phyloP scores from a whole-genome alignment of 2,888 invertebrate species.

The Entomobrya multifasciata region DNA sequence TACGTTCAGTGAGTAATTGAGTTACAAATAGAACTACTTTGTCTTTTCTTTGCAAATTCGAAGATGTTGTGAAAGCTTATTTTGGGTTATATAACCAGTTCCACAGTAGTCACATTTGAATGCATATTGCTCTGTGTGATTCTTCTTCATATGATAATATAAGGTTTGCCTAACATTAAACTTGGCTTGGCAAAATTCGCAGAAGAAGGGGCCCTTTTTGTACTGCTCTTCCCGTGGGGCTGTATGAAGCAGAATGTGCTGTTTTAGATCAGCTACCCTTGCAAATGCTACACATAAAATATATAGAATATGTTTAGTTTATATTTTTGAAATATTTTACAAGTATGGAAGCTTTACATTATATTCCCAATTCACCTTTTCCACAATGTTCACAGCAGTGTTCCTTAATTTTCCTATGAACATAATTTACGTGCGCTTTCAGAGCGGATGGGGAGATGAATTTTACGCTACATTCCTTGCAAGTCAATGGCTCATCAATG shows the following conservation, averaged over 20 bases:
- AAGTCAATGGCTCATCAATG: not conserved
- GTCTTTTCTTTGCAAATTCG: constrained; percentile 25
- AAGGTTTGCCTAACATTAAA: constrained; percentile 56
- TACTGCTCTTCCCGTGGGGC: constrained; percentile 50
- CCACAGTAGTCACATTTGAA: constrained; percentile 43
- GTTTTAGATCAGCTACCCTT: not conserved
- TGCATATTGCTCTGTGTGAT: constrained; percentile 40
- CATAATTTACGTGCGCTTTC: not conserved
- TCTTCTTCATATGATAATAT: constrained; percentile 51
- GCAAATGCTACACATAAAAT: constrained; percentile 7
- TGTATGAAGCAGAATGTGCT: constrained; percentile 45
- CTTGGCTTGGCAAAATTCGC: constrained; percentile 49
- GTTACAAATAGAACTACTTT: too few species aligned
- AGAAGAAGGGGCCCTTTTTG: constrained; percentile 50
- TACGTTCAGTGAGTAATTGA: too few species aligned
- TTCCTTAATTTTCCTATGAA: constrained; percentile 13
- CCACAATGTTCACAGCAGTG: constrained; percentile 45
- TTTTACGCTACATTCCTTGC: not conserved
- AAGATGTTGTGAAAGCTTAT: not conserved
- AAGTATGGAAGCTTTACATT: too few species aligned
- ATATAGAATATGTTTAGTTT: too few species aligned
- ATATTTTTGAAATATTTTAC: too few species aligned
- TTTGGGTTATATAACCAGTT: constrained; percentile 15
- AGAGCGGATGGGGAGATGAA: not conserved
- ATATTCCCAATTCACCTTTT: constrained; percentile 34